Evolutionary conservation across 2,797 vertebrate species (phyloP).

Genomic region (Pseudomugil gertrudae): DNA sequence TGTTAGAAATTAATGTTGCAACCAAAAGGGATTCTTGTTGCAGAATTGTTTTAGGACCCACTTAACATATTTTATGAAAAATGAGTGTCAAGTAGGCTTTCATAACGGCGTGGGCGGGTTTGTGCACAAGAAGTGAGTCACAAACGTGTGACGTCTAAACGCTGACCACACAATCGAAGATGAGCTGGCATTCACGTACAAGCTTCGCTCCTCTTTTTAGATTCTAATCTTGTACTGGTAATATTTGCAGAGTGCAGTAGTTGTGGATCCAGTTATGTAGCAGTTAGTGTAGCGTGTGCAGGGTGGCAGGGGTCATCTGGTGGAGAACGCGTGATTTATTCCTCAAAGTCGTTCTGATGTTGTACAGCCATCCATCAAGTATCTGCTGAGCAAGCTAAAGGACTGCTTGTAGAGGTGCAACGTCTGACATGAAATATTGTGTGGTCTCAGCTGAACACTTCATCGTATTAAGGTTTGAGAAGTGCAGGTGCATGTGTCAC

Average conservation of each 20-base stretch:
- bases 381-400: slow-evolving; percentile 50
- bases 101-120: background rate
- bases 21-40: background rate
- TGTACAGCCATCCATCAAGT: slow-evolving; percentile 43
- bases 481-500: slow-evolving; percentile 17
- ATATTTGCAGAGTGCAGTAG: background rate
- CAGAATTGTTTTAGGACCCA: background rate
- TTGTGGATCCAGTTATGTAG: slow-evolving; percentile 13
- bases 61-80: slow-evolving; percentile 3
- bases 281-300: slow-evolving; percentile 15
- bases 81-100: slow-evolving; percentile 3
- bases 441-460: slow-evolving; percentile 50
- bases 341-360: slow-evolving; percentile 31
- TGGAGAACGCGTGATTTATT: slow-evolving; percentile 25
- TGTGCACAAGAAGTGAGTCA: slow-evolving; percentile 34
- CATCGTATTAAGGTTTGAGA: slow-evolving; percentile 11
- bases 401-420: slow-evolving; percentile 30
- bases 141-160: slow-evolving; percentile 16
- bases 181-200: background rate
- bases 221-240: slow-evolving; percentile 1
- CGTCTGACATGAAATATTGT: slow-evolving; percentile 56
- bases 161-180: background rate
- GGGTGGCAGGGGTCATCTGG: slow-evolving; percentile 36
- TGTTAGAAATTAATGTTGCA: background rate
- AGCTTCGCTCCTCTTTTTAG: slow-evolving; percentile 1